Evolutionary conservation across 2,113 vertebrate genomes (phyloP).

Genomic region (Megaceryle torquata): DNA sequence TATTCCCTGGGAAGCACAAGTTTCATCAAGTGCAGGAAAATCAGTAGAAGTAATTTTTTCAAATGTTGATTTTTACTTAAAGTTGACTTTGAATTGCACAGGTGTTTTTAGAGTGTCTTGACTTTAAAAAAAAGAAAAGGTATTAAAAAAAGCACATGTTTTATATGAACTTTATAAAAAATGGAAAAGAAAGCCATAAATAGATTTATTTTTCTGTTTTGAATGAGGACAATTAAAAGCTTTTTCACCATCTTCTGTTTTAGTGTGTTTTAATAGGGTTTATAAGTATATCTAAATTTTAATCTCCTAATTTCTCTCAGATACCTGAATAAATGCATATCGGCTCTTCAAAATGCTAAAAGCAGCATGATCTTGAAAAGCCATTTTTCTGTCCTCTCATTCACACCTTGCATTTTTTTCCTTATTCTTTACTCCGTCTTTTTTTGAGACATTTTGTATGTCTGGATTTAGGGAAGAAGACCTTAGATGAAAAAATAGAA

Average conservation of each 20-base stretch:
- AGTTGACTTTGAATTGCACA: constrained; percentile 76
- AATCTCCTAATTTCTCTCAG: constrained; percentile 49
- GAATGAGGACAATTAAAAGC: constrained; percentile 63
- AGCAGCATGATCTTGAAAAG: constrained; percentile 17
- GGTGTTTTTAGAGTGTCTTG: constrained; percentile 75
- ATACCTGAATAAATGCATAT: neutral
- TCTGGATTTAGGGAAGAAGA: neutral
- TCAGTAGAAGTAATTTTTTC: constrained; percentile 25
- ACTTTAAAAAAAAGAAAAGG: neutral
- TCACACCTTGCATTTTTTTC: neutral
- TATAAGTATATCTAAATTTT: constrained; percentile 66
- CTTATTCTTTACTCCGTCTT: neutral
- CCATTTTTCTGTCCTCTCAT: neutral
- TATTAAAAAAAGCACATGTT: neutral
- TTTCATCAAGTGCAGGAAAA: constrained; percentile 57
- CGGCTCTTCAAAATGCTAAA: constrained; percentile 19
- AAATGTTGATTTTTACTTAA: constrained; percentile 68
- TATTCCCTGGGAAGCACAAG: constrained; percentile 34
- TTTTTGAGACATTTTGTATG: neutral
- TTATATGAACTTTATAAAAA: constrained; percentile 67
- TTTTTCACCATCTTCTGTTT: constrained; percentile 64
- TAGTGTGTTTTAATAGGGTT: constrained; percentile 48
- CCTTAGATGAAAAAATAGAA: neutral
- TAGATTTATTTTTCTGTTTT: constrained; percentile 66
- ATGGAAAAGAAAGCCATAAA: constrained; percentile 52